Evolutionary conservation across 2,113 vertebrate species (phyloP).

Genomic region (Oryctolagus cuniculus): mOryCun1.1 NC_091451.1:37651501-37652000

Average conservation of each 20-base stretch:
- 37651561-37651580: not conserved
- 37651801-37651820: too few relatives aligned
- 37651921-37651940: too few relatives aligned
- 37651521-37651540: not conserved
- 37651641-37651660: not conserved
- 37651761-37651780: not conserved
- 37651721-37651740: not conserved
- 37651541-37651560: not conserved
- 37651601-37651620: not conserved
- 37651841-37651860: not conserved
- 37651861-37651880: not conserved
- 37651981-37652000: not conserved
- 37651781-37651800: not conserved
- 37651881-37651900: not conserved
- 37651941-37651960: not conserved
- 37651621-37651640: not conserved
- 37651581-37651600: not conserved
- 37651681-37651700: not conserved
- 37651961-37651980: not conserved
- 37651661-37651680: not conserved
- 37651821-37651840: not conserved
- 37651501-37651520: not conserved
- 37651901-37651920: not conserved
- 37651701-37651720: accelerated
- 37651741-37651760: too few relatives aligned